Percentiles rank a stretch among this genome's conserved stretches.
Evolutionary conservation across 1,140 invertebrate genomes (phyloP).

Genomic region (Oreohelix idahoensis): DNA sequence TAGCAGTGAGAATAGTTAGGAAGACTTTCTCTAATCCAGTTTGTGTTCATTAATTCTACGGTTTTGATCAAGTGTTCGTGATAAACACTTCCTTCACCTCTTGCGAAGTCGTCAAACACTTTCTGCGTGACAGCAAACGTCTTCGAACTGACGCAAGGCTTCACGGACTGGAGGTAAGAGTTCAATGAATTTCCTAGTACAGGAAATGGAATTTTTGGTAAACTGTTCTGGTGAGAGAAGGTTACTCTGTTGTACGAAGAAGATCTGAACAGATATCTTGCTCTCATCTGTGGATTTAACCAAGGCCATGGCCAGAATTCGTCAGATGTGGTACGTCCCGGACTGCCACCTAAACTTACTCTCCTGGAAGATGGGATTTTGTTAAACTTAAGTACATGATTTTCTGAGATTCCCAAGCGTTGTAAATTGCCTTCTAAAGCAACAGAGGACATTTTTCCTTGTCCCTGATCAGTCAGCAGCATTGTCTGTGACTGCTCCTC

Average conservation of each 20-base stretch:
- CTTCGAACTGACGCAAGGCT: background rate
- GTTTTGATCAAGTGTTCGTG: background rate
- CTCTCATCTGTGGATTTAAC: background rate
- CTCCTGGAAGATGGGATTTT: background rate
- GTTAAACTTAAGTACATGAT: background rate
- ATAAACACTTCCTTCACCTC: background rate
- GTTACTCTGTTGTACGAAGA: background rate
- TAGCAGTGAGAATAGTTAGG: constrained; percentile 20
- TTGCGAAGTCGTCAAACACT: background rate
- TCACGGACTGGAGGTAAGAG: constrained; percentile 8
- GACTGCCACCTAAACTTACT: background rate
- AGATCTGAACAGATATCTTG: background rate
- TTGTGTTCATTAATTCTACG: background rate
- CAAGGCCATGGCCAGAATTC: constrained; percentile 27
- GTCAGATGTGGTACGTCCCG: background rate
- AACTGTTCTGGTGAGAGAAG: background rate
- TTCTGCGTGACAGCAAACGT: background rate
- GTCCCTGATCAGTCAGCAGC: no score
- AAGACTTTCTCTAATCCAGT: background rate
- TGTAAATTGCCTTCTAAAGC: background rate
- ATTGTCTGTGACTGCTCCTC: background rate
- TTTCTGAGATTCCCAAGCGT: background rate
- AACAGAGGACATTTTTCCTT: no score
- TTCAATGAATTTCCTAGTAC: background rate
- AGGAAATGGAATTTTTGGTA: background rate